A percentile compares a stretch with the other conserved stretches of the same genome.
These are phyloP conservation scores for Ptychoptera contaminata DNA, from an alignment of 2,888 invertebrate genomes.

Conservation along the genomic window DNA sequence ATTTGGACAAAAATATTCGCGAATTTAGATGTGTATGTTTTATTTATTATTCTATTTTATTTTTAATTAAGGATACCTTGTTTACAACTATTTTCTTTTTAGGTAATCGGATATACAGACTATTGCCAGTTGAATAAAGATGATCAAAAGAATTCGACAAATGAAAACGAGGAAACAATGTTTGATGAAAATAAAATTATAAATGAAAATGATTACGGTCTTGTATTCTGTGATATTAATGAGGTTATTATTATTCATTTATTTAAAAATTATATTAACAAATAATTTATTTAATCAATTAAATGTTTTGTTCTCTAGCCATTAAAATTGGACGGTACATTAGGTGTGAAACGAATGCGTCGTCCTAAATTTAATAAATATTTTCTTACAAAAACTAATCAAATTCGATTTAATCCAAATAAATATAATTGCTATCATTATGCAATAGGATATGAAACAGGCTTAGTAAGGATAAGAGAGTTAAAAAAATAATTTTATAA, in stretches of 20 bases:
- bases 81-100: background rate
- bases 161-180: background rate
- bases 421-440: constrained; percentile 14
- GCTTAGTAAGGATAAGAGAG: constrained; percentile 12
- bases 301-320: background rate
- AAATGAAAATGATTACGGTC: background rate
- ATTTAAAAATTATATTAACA: no score
- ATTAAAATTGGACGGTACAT: background rate
- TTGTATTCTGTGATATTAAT: constrained; percentile 2
- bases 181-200: background rate
- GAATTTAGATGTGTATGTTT: background rate
- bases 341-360: background rate
- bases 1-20: background rate
- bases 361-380: background rate
- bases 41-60: background rate
- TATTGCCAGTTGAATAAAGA: background rate
- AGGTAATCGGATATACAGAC: constrained; percentile 3
- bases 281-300: no score
- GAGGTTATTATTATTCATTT: background rate
- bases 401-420: constrained; percentile 23
- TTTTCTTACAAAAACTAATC: constrained; percentile 16
- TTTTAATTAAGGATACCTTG: background rate
- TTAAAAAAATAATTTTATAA: no score
- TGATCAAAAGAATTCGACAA: background rate
- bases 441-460: constrained; percentile 26